phyloP scores from a whole-genome alignment of 2,797 vertebrate species.

The Morelia viridis region DNA sequence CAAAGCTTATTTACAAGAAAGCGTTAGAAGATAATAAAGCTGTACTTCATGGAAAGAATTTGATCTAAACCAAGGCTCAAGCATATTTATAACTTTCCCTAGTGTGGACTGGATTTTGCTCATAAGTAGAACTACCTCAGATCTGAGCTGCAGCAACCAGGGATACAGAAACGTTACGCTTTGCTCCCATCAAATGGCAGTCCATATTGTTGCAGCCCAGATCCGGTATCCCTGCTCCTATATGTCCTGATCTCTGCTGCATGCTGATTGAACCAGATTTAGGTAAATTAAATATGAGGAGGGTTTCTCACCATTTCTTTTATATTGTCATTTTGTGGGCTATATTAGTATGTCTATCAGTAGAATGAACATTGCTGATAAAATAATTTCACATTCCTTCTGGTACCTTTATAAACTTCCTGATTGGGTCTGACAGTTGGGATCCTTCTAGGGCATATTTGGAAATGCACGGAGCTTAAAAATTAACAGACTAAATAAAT shows the following conservation, averaged over 20 bases:
- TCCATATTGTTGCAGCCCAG: no score
- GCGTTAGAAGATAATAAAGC: neutral
- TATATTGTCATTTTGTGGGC: neutral
- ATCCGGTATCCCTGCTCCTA: no score
- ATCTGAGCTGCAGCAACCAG: neutral
- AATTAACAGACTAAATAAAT: neutral
- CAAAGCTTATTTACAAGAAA: constrained; percentile 13
- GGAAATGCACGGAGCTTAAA: neutral
- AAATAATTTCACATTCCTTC: no score
- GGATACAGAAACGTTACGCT: neutral
- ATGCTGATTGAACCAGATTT: neutral
- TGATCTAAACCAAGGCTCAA: neutral
- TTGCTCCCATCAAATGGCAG: no score
- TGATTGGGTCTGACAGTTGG: no score
- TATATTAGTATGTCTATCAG: no score
- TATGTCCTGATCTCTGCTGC: no score
- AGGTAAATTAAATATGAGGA: neutral
- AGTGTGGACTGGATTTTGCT: constrained; percentile 5
- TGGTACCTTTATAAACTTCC: no score
- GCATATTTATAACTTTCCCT: constrained; percentile 6
- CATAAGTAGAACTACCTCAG: neutral
- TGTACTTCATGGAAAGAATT: neutral
- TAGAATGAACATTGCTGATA: no score
- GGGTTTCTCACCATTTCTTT: neutral
- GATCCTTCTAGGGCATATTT: no score